Base-by-base conservation (phyloP, 2,888 invertebrate species). In the Dynastes hyllus region DNA sequence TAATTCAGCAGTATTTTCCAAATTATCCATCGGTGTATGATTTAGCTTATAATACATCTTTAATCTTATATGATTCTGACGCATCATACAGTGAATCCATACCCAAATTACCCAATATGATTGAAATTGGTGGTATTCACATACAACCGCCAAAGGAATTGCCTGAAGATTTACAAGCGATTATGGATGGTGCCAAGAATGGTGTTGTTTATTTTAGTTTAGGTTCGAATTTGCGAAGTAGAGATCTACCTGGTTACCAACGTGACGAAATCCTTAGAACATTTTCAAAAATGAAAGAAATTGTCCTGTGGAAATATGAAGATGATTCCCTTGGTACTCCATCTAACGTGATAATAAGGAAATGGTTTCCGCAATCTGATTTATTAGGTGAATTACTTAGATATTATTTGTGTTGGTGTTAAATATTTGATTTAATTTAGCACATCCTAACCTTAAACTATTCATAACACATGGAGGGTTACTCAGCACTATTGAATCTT, bases 341-440 rank as follows among this genome's bases (percentile, higher is more conserved):
- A 1, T 80, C 84, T 16, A 90, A 90, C 81, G 87, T 92, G 0
- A 87, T 87, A 82, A 82, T 89, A 4, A 80, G 81, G 32, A 88
- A 88, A 78, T 90, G 90, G 90, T 82, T 90, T 40, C 90, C 90
- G 0, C 90, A 90, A 83, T 85, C 88, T 77, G 89, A 83, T 53
- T 73, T 84, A 63, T 9, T 75, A 29, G 61, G 50, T 50, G 9
- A 69, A 27, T 8, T 66, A 66, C 8, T 69, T 27, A 50, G 45
- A 13, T 70, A 32, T 9, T 27, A 50, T 8, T n/a, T 2, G 9
- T 22, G 6, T 1, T 16, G 27, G 32, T 32, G 32, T 32, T 32
- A 37, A 37, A 37, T 37, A 37, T 61, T 27, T 27, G n/a, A 27
- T 16, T 50, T 11, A 58, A 67, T 55, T 70, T 55, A 76, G 76